Conservation (phyloP, 2,797 vertebrate genomes). For the Ambastaia sidthimunki region DNA sequence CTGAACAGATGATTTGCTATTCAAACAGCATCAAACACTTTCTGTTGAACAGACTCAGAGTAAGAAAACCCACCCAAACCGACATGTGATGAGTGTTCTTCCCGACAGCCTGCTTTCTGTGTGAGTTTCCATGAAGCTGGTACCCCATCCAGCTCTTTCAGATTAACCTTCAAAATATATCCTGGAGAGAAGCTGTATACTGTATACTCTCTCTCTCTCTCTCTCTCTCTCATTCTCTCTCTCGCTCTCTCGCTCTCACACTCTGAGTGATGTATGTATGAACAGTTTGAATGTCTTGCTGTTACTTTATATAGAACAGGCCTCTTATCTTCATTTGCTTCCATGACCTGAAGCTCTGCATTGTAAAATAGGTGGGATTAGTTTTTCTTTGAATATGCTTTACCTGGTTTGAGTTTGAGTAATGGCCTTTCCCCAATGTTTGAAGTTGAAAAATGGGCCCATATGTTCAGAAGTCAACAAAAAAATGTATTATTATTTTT, state of each 20-base stretch:
- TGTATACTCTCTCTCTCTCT: no score
- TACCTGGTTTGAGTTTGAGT: slow-evolving; percentile 14
- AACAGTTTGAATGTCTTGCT: slow-evolving; percentile 1
- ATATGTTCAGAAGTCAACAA: slow-evolving; percentile 41
- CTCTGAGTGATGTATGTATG: not conserved
- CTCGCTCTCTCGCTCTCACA: no score
- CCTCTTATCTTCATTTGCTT: slow-evolving; percentile 52
- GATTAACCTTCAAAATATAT: slow-evolving; percentile 46
- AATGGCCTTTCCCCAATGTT: slow-evolving; percentile 36
- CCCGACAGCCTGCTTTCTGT: slow-evolving; percentile 17
- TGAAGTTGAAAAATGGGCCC: slow-evolving; percentile 51
- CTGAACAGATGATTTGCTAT: slow-evolving; percentile 34
- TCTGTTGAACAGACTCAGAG: slow-evolving; percentile 21
- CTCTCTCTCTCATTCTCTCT: no score
- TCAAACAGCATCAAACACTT: slow-evolving; percentile 32
- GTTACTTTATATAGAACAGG: slow-evolving; percentile 42
- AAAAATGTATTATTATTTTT: slow-evolving; percentile 16
- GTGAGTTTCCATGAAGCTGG: not conserved
- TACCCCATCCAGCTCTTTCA: slow-evolving; percentile 11
- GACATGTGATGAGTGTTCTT: no score
- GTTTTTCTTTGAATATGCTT: slow-evolving; percentile 20
- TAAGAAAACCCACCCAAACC: no score
- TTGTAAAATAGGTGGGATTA: slow-evolving; percentile 39
- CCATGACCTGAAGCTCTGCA: slow-evolving; percentile 19
- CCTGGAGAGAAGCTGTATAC: slow-evolving; percentile 19